Percentiles rank a stretch among this genome's conserved stretches.
Evolutionary conservation across 2,888 invertebrate genomes (phyloP).

Genomic region (Erebia ligea): DNA sequence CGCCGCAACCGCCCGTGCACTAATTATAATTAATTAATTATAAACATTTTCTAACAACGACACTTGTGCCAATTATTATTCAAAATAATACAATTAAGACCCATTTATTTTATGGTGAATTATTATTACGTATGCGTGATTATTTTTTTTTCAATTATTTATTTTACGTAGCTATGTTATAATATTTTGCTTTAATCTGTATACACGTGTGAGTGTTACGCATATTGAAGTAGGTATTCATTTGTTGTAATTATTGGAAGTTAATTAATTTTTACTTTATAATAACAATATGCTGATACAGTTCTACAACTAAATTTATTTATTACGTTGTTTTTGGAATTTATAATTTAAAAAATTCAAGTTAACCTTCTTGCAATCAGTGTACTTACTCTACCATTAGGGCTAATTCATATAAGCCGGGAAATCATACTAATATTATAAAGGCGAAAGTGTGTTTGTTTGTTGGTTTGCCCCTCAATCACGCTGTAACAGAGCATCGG

Average conservation of each 20-base stretch:
- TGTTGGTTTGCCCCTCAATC: too few relatives aligned
- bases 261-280: background rate
- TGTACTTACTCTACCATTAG: too few relatives aligned
- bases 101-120: background rate
- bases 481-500: too few relatives aligned
- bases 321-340: background rate
- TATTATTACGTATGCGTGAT: background rate
- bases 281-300: background rate
- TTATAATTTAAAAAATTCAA: background rate
- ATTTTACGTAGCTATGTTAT: background rate
- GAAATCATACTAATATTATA: too few relatives aligned
- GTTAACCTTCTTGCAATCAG: too few relatives aligned
- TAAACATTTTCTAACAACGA: conserved; percentile 24
- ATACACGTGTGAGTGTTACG: background rate
- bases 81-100: conserved; percentile 23
- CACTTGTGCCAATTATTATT: conserved; percentile 18
- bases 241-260: background rate
- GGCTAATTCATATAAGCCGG: too few relatives aligned
- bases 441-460: too few relatives aligned
- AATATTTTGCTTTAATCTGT: conserved; percentile 4
- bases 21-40: conserved; percentile 11
- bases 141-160: conserved; percentile 17
- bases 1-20: conserved; percentile 3
- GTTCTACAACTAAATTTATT: background rate
- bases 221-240: background rate